These are phyloP conservation scores for Lypha dubia DNA, from an alignment of 2,888 invertebrate genomes.

Conservation along the genomic window DNA sequence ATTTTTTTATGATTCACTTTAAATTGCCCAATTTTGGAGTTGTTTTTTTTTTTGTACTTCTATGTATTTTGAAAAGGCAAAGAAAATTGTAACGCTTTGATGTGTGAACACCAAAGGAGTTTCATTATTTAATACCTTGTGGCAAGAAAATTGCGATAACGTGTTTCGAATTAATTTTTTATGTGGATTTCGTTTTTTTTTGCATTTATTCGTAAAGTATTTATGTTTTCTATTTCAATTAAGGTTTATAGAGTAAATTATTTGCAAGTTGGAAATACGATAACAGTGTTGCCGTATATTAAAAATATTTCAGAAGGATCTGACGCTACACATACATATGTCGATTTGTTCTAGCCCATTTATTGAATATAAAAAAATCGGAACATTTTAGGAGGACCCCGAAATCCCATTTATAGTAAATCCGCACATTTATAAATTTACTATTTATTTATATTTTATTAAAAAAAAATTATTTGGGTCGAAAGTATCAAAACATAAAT, in stretches of 20 bases:
- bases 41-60: conserved; percentile 19
- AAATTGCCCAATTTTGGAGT: conserved; percentile 73
- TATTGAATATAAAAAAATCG: too few relatives aligned
- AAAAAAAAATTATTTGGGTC: too few relatives aligned
- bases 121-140: conserved; percentile 69
- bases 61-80: conserved; percentile 39
- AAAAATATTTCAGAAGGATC: not conserved
- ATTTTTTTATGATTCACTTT: conserved; percentile 43
- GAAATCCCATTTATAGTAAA: too few relatives aligned
- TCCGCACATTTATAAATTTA: too few relatives aligned
- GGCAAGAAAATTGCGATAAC: conserved; percentile 80
- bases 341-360: too few relatives aligned
- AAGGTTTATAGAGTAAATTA: conserved; percentile 39
- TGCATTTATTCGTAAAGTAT: not conserved
- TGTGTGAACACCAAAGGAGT: conserved; percentile 73
- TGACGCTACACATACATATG: too few relatives aligned
- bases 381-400: too few relatives aligned
- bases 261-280: conserved; percentile 7
- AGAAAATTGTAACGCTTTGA: conserved; percentile 74
- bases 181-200: conserved; percentile 37
- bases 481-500: too few relatives aligned
- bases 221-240: conserved; percentile 39
- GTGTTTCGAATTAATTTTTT: conserved; percentile 82
- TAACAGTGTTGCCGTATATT: conserved; percentile 10
- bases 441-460: too few relatives aligned